A percentile compares a stretch with the other conserved stretches of the same genome.
These are phyloP conservation scores for Albula glossodonta DNA, from an alignment of 2,113 vertebrate species.

Conservation along the genomic window DNA sequence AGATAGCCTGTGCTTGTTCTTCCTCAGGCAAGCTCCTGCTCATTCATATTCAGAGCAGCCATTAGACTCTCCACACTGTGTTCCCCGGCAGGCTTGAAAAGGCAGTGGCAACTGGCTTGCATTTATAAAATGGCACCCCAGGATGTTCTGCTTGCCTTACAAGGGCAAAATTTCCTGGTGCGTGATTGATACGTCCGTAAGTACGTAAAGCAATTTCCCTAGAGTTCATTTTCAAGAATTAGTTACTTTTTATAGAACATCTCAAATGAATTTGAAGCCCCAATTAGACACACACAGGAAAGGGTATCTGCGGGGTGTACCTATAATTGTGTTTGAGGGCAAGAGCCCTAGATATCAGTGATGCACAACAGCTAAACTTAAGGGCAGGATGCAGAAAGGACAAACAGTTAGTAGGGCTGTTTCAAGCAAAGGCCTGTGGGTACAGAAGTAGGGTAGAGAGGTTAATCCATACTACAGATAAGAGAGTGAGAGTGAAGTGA, in stretches of 20 bases:
- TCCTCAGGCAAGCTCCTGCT: too few relatives aligned
- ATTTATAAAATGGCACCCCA: neutral
- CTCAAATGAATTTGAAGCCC: slow-evolving; percentile 2
- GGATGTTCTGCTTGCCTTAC: neutral
- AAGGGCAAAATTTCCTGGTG: neutral
- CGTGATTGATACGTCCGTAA: neutral
- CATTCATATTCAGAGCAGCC: neutral
- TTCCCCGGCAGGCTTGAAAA: neutral
- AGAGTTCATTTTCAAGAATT: neutral
- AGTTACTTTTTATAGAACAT: neutral
- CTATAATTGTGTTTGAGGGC: neutral
- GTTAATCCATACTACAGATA: neutral
- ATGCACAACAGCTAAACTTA: neutral
- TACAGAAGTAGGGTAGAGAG: neutral
- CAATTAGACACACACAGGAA: neutral
- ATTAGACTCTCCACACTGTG: neutral
- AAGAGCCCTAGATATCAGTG: neutral
- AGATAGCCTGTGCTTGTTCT: neutral
- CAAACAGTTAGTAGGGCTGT: neutral
- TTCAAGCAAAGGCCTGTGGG: neutral
- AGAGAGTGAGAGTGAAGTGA: neutral
- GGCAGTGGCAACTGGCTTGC: neutral
- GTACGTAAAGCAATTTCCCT: neutral
- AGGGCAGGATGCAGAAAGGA: neutral
- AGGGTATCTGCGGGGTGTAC: neutral